Percentiles rank a stretch among this genome's conserved stretches.
These are phyloP conservation scores for Saccostrea echinata DNA, from an alignment of 1,140 invertebrate species.

Conservation along the genomic window DNA sequence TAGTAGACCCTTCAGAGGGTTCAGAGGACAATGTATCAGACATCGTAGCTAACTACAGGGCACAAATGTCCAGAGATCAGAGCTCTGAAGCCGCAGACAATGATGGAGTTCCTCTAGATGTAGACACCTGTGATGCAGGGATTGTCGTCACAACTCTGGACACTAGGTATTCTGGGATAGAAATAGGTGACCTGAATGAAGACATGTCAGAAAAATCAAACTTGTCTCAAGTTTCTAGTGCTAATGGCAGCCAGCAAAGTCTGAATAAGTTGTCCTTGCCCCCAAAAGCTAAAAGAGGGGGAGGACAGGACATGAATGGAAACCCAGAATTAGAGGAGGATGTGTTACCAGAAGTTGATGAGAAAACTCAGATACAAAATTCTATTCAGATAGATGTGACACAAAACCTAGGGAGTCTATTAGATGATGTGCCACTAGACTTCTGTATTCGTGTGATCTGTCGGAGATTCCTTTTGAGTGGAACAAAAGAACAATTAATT, in stretches of 20 bases:
- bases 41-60: slow-evolving; percentile 34
- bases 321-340: slow-evolving; percentile 70
- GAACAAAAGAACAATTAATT: slow-evolving; percentile 83
- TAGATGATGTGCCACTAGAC: slow-evolving; percentile 83
- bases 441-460: slow-evolving; percentile 88
- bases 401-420: slow-evolving; percentile 61
- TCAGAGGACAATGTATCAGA: slow-evolving; percentile 36
- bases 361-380: background rate
- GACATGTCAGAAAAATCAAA: slow-evolving; percentile 73
- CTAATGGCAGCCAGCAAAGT: slow-evolving; percentile 74
- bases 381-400: slow-evolving; percentile 23
- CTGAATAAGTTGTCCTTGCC: slow-evolving; percentile 68
- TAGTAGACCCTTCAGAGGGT: slow-evolving; percentile 53
- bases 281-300: slow-evolving; percentile 24
- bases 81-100: background rate
- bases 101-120: slow-evolving; percentile 31
- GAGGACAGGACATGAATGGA: slow-evolving; percentile 76
- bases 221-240: slow-evolving; percentile 68
- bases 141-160: slow-evolving; percentile 68
- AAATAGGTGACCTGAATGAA: slow-evolving; percentile 76
- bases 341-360: slow-evolving; percentile 21
- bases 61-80: slow-evolving; percentile 10
- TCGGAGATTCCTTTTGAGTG: slow-evolving; percentile 88
- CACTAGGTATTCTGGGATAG: slow-evolving; percentile 73
- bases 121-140: slow-evolving; percentile 46